Conservation (phyloP, 1,140 invertebrate species). For the Brachionus calyciflorus region DNA sequence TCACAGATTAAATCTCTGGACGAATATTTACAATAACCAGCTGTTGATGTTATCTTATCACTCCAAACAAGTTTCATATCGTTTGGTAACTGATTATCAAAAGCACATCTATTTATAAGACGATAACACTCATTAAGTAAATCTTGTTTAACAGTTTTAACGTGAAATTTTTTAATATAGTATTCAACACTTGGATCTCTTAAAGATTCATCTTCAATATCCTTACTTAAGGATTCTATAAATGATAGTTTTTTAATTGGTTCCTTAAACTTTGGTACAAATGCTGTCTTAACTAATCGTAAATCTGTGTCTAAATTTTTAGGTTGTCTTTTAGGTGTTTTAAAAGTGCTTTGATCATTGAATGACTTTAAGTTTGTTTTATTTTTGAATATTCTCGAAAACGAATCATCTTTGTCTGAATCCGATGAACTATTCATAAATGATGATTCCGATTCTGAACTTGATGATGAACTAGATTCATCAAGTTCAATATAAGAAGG, state of each 20-base stretch:
- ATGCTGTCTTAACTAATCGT: constrained; percentile 6
- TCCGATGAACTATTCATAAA: constrained; percentile 21
- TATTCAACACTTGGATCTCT: constrained; percentile 6
- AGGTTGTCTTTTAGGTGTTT: not conserved
- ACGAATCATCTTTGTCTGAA: constrained; percentile 24
- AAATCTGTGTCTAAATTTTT: not conserved
- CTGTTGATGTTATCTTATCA: constrained; percentile 70
- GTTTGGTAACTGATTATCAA: constrained; percentile 62
- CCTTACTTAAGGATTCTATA: constrained; percentile 27
- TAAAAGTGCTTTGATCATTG: not conserved
- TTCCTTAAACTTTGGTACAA: constrained; percentile 1
- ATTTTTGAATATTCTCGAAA: constrained; percentile 8
- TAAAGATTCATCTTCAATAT: not conserved
- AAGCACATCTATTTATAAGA: constrained; percentile 22
- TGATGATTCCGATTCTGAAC: not conserved
- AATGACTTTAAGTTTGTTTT: not conserved
- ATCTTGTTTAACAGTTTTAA: constrained; percentile 9
- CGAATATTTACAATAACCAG: constrained; percentile 68
- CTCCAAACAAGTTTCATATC: constrained; percentile 74
- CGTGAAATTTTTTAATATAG: constrained; percentile 30
- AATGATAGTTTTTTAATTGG: not conserved
- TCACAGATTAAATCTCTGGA: constrained; percentile 58
- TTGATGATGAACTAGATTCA: not conserved
- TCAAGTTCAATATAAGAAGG: not conserved
- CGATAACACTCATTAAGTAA: constrained; percentile 8